These are phyloP conservation scores for Hucho hucho DNA, from an alignment of 2,113 vertebrate species.

Conservation along the genomic window DNA sequence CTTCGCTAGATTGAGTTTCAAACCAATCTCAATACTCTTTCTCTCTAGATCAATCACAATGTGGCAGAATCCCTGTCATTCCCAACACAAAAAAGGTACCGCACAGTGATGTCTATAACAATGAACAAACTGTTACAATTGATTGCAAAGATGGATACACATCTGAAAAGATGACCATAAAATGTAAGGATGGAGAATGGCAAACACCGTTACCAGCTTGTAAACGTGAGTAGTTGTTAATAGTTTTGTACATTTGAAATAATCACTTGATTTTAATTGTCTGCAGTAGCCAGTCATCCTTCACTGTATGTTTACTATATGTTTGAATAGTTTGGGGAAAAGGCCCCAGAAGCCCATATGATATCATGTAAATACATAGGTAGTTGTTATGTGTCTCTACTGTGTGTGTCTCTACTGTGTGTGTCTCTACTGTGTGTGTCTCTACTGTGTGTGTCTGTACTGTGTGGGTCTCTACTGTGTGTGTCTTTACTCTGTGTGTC, in stretches of 20 bases:
- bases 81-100: fast-evolving
- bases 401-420: too few species aligned
- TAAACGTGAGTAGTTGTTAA: slow-evolving; percentile 36
- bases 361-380: too few species aligned
- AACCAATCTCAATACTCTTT: background rate
- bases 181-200: background rate
- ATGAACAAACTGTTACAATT: fast-evolving
- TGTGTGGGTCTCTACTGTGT: too few species aligned
- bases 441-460: too few species aligned
- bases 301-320: background rate
- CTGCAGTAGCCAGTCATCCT: too few species aligned
- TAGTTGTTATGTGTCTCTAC: too few species aligned
- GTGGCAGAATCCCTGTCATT: slow-evolving; percentile 42
- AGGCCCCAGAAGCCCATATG: too few species aligned
- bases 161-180: fast-evolving
- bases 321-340: background rate
- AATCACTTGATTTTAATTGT: background rate
- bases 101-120: fast-evolving
- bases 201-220: slow-evolving; percentile 8
- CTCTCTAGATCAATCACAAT: slow-evolving; percentile 16
- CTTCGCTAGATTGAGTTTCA: background rate
- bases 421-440: too few species aligned
- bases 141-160: slow-evolving; percentile 14
- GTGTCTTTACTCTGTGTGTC: too few species aligned
- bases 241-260: background rate